Evolutionary conservation across 2,113 vertebrate genomes (phyloP).

Genomic region (Myotis brandtii): DNA sequence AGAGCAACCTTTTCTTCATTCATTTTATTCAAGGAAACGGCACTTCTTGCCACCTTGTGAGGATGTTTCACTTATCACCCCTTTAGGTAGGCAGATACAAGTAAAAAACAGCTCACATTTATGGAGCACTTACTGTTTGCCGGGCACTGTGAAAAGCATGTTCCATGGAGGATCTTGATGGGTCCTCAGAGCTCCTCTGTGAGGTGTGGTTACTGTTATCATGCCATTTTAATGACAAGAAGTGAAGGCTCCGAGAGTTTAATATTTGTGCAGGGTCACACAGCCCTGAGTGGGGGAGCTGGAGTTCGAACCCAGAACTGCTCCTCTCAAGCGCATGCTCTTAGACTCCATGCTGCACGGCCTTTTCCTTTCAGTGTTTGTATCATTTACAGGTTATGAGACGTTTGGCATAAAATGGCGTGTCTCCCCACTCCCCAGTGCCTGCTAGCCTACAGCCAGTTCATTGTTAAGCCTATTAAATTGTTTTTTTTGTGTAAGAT

Average conservation of each 20-base stretch:
- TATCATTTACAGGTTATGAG: not conserved
- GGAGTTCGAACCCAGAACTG: not conserved
- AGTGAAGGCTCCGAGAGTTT: not conserved
- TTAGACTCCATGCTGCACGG: too few species aligned
- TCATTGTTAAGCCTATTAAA: not conserved
- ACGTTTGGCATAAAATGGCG: not conserved
- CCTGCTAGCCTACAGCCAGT: not conserved
- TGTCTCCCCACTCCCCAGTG: not conserved
- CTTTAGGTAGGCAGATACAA: not conserved
- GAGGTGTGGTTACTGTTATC: not conserved
- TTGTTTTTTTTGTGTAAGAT: not conserved
- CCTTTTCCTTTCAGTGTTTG: not conserved
- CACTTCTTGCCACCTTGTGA: not conserved
- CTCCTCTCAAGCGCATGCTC: rapidly evolving
- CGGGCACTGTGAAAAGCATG: not conserved
- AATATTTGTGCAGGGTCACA: not conserved
- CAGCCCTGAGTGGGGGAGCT: too few species aligned
- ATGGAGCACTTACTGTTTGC: not conserved
- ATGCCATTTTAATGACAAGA: not conserved
- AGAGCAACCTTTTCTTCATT: not conserved
- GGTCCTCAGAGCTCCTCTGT: not conserved
- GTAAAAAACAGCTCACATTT: not conserved
- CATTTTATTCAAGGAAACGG: not conserved
- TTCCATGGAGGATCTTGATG: rapidly evolving
- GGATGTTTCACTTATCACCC: not conserved